These are phyloP conservation scores for Eremophila alpestris DNA, from an alignment of 2,797 vertebrate genomes.

Conservation along the genomic window DNA sequence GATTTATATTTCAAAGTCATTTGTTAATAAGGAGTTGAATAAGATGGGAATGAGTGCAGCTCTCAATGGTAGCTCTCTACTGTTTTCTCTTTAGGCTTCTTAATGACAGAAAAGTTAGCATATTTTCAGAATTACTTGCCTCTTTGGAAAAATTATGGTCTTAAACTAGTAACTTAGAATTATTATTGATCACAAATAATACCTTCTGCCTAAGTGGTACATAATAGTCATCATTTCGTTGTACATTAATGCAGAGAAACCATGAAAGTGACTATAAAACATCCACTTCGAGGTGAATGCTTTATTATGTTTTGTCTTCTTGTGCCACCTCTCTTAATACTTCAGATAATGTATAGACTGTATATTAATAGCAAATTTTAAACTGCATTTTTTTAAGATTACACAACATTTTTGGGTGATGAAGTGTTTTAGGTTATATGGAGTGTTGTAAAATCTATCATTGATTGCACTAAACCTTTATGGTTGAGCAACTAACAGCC, in stretches of 20 bases:
- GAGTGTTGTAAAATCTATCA: slow-evolving; percentile 70
- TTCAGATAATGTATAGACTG: slow-evolving; percentile 57
- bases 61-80: background rate
- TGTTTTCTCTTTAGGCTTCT: background rate
- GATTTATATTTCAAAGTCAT: background rate
- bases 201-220: slow-evolving; percentile 42
- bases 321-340: slow-evolving; percentile 46
- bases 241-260: background rate
- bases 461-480: slow-evolving; percentile 71
- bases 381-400: slow-evolving; percentile 65
- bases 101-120: background rate
- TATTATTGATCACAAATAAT: slow-evolving; percentile 67
- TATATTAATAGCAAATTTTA: slow-evolving; percentile 71
- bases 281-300: slow-evolving; percentile 15
- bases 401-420: slow-evolving; percentile 68
- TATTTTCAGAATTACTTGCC: slow-evolving; percentile 3
- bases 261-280: slow-evolving; percentile 54
- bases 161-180: slow-evolving; percentile 22
- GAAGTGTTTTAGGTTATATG: slow-evolving; percentile 68
- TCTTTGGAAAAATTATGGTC: background rate
- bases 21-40: background rate
- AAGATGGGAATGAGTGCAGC: background rate
- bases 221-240: slow-evolving; percentile 29
- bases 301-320: slow-evolving; percentile 31
- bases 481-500: slow-evolving; percentile 53